These are phyloP conservation scores for Drosophila aldrichi DNA, from an alignment of 2,888 invertebrate species.

Conservation along the genomic window DNA sequence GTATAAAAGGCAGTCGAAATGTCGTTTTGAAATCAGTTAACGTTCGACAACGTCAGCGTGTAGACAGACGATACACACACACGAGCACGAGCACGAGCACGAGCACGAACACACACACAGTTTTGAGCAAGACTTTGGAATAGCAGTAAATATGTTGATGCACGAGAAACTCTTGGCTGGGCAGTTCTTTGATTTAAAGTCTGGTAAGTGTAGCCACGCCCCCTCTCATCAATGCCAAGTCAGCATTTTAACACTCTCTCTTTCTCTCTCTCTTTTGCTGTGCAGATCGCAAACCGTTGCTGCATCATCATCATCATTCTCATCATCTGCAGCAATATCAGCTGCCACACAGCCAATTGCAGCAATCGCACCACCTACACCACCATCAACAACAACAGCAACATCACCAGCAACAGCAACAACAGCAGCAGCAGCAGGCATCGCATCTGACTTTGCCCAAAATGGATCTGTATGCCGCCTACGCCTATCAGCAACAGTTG, in stretches of 20 bases:
- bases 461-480: constrained; percentile 82
- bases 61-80: constrained; percentile 19
- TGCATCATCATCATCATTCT: constrained; percentile 68
- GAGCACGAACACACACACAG: neutral
- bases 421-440: constrained; percentile 50
- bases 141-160: constrained; percentile 74
- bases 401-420: constrained; percentile 55
- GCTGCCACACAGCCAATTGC: constrained; percentile 53
- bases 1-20: constrained; percentile 71
- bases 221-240: neutral
- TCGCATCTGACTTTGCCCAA: constrained; percentile 66
- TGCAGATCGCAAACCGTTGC: constrained; percentile 72
- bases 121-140: constrained; percentile 49
- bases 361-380: constrained; percentile 48
- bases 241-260: constrained; percentile 1
- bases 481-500: constrained; percentile 81
- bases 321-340: constrained; percentile 57
- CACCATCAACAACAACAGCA: constrained; percentile 53
- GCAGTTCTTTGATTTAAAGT: constrained; percentile 83
- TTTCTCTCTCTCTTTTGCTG: constrained; percentile 12
- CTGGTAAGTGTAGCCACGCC: constrained; percentile 75
- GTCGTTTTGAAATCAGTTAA: constrained; percentile 73
- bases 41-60: constrained; percentile 64
- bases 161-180: constrained; percentile 83
- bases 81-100: neutral